Conservation (phyloP, 2,797 vertebrate species). For the Vespertilio murinus region DNA sequence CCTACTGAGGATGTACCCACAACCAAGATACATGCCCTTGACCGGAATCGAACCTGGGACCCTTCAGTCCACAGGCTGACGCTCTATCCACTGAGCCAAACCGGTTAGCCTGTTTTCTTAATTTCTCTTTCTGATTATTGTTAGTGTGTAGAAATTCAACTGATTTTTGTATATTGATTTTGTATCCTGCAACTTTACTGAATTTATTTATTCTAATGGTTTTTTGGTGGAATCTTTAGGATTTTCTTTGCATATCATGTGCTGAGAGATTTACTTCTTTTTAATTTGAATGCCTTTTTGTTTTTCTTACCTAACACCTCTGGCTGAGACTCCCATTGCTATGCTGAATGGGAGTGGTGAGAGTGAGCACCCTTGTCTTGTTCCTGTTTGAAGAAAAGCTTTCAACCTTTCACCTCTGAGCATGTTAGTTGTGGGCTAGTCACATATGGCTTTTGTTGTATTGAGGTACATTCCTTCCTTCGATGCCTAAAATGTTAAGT, state of each 20-base stretch:
- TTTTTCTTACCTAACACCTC: neutral
- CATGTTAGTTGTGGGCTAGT: neutral
- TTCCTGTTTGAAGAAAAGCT: neutral
- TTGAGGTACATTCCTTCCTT: neutral
- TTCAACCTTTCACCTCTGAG: neutral
- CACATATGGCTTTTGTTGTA: neutral
- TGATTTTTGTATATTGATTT: neutral
- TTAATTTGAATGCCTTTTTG: neutral
- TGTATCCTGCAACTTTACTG: neutral
- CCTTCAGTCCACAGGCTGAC: no score
- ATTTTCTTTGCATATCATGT: neutral
- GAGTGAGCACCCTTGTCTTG: neutral
- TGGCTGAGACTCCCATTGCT: neutral
- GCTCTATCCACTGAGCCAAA: no score
- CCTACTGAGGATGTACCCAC: no score
- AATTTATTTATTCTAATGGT: neutral
- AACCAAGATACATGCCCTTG: no score
- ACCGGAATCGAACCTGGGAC: no score
- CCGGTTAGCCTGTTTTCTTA: neutral
- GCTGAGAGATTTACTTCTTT: neutral
- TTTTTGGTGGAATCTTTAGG: neutral
- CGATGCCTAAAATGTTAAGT: neutral
- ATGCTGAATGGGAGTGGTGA: neutral
- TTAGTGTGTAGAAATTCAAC: neutral
- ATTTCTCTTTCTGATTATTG: constrained; percentile 13